Evolutionary conservation across 2,888 invertebrate genomes (phyloP), one percentile per base, ranked within the genome.

Genomic region (Acrobasis repandana): DNA sequence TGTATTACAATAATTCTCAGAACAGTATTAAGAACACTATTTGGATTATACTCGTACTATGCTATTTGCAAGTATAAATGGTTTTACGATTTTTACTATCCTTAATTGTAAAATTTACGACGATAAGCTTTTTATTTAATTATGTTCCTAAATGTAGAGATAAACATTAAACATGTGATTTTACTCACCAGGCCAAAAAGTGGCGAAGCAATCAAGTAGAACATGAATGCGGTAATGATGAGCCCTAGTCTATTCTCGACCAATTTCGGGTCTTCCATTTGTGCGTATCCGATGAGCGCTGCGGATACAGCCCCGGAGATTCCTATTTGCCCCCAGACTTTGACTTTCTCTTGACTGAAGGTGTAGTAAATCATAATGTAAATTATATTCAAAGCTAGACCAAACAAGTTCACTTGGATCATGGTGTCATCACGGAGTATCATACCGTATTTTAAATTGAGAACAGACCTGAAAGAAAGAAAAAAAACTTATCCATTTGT

Each of bases 341-440:
- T 79, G 57, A 82, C 74, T 77, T 93, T 94, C 60, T 92, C 84
- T 9, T 93, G 85, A 0, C 95, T 87, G 75, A 95, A 97, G 59
- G 92, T 76, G 79, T 94, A 96, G 85, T 94, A 98, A 60, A 95
- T 85, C 65, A 92, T 66, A 63, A 95, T 82, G 79, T 97, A 98
- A 4, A 94, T 64, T 2, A 94, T 77, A 80, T 96, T 97, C 58
- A 96, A 86, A 0, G 93, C 84, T 63, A 96, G 88, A 65, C 97
- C 97, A 73, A 95, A 94, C 57, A 95, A 77, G 83, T 97, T 98
- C 18, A 97, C 96, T 75, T 93, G 93, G 56, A 96, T 95, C 95
- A 97, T 96, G 0, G 94, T 94, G 67, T 93, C 85, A 77, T 98
- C 97, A 54, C 94, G 90, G 64, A 97, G 90, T 51, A 97, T 92